phyloP scores from a whole-genome alignment of 2,113 vertebrate species.

The Pomatostomus ruficeps region DNA sequence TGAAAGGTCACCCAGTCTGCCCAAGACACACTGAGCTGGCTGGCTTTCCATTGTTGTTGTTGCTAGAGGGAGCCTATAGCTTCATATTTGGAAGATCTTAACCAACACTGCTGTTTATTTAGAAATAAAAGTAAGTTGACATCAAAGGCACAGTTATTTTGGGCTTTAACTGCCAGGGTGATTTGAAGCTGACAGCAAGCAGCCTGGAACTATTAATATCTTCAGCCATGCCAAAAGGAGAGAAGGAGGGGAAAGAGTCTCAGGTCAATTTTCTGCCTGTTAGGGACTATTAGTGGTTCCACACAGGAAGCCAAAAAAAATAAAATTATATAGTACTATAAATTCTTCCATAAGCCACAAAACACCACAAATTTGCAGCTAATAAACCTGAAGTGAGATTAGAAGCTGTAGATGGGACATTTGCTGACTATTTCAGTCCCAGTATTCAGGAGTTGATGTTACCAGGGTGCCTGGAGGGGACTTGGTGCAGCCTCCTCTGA shows the following conservation, averaged over 20 bases:
- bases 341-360: conserved; percentile 72
- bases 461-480: not conserved
- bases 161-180: conserved; percentile 38
- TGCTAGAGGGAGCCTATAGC: conserved; percentile 13
- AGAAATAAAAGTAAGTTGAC: conserved; percentile 51
- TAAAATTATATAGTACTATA: conserved; percentile 68
- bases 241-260: conserved; percentile 29
- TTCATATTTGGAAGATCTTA: conserved; percentile 19
- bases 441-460: not conserved
- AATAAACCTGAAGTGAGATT: conserved; percentile 68
- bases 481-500: not conserved
- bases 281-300: conserved; percentile 71
- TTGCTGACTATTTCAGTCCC: not conserved
- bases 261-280: conserved; percentile 70
- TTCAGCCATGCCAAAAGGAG: not conserved
- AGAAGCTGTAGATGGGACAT: conserved; percentile 37
- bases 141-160: conserved; percentile 57
- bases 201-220: conserved; percentile 58
- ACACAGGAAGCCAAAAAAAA: conserved; percentile 54
- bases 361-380: conserved; percentile 69
- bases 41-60: not conserved
- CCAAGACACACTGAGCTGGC: not conserved
- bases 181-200: conserved; percentile 44
- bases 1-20: not conserved
- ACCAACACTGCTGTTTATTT: conserved; percentile 41